A percentile compares a stretch with the other conserved stretches of the same genome.
Conservation (phyloP, 2,888 invertebrate species). For the Drosophila multiciliata region DNA sequence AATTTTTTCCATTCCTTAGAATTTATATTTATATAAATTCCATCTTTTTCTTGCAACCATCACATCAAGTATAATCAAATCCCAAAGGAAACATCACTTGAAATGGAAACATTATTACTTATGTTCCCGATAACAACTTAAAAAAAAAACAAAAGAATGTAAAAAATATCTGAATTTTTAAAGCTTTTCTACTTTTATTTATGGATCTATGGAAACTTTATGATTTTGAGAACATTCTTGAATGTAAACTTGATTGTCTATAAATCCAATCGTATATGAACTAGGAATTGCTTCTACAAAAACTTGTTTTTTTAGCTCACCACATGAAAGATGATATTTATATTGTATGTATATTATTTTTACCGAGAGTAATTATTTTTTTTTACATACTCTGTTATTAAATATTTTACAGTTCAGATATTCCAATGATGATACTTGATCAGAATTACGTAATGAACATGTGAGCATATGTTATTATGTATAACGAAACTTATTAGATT, state of each 20-base stretch:
- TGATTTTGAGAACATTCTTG: not conserved
- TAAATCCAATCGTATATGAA: not conserved
- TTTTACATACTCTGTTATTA: not conserved
- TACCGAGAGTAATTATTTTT: not conserved
- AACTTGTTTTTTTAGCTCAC: not conserved
- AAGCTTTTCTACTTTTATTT: not conserved
- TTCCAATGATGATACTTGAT: not conserved
- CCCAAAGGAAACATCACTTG: slow-evolving; percentile 5
- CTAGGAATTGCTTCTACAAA: not conserved
- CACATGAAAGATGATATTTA: not conserved
- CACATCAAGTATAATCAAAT: slow-evolving; percentile 2
- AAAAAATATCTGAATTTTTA: not conserved
- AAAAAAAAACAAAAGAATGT: not conserved
- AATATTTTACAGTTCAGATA: not conserved
- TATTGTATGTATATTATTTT: not conserved
- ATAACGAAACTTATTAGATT: slow-evolving; percentile 1
- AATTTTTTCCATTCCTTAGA: not conserved
- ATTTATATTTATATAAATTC: not conserved
- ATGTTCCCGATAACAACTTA: not conserved
- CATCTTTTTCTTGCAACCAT: not conserved
- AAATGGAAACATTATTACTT: not conserved
- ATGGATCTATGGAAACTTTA: not conserved
- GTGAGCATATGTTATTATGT: not conserved
- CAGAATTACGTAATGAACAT: not conserved
- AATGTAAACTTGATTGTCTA: not conserved